Percentiles rank a stretch among this genome's conserved stretches.
Evolutionary conservation across 2,113 vertebrate genomes (phyloP).

Genomic region (Sturnira hondurensis): DNA sequence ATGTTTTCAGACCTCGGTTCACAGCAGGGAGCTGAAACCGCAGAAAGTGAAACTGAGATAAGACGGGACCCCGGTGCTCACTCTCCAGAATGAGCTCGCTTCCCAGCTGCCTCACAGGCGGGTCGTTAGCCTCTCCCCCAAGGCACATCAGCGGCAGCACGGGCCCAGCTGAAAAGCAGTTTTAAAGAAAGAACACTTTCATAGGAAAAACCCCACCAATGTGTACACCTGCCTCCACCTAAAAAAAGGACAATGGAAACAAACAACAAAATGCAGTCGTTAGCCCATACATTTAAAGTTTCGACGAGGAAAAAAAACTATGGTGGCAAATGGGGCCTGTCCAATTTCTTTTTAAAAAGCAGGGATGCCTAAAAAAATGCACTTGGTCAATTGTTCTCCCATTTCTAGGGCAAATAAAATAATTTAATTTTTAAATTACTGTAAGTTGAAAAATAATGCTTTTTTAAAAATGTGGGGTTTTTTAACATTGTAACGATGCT

Average conservation of each 20-base stretch:
- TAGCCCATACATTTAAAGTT: neutral
- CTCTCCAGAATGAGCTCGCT: neutral
- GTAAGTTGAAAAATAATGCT: neutral
- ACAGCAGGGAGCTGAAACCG: neutral
- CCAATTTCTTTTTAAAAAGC: neutral
- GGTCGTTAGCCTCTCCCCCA: neutral
- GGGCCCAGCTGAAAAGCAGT: neutral
- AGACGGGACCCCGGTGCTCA: neutral
- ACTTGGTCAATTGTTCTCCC: neutral
- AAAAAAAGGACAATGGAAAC: neutral
- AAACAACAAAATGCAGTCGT: neutral
- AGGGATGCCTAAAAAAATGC: neutral
- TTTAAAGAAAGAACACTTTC: neutral
- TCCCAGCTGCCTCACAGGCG: neutral
- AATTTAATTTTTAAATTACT: conserved; percentile 33
- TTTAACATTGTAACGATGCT: neutral
- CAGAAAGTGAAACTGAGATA: neutral
- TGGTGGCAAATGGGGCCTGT: neutral
- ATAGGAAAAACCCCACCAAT: neutral
- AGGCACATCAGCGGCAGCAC: neutral
- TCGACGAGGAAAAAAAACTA: neutral
- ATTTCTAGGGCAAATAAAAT: neutral
- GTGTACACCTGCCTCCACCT: neutral
- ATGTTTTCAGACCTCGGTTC: no score
- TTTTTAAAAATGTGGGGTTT: no score